phyloP scores from a whole-genome alignment of 2,888 invertebrate genomes.

The Nyleta sp. region DNA sequence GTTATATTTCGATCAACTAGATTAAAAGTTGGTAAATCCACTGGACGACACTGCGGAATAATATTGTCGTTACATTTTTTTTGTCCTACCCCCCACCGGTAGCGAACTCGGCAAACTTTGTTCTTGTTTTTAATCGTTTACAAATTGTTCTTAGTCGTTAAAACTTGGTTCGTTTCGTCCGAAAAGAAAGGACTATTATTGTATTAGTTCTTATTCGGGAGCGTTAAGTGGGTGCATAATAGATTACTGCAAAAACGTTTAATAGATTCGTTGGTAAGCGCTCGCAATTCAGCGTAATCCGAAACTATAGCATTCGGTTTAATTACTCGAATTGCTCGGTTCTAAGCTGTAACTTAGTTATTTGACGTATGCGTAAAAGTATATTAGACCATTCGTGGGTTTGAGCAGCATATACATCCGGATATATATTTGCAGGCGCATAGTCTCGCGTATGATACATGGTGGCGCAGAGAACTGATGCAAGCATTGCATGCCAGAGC shows the following conservation, averaged over 20 bases:
- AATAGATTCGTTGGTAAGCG: too few relatives aligned
- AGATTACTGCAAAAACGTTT: background rate
- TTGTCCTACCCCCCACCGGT: background rate
- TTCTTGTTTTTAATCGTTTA: slow-evolving; percentile 18
- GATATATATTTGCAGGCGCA: slow-evolving; percentile 33
- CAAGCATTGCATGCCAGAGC: slow-evolving; percentile 67
- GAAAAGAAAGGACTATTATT: background rate
- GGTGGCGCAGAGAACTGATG: slow-evolving; percentile 39
- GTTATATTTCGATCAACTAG: background rate
- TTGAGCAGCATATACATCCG: slow-evolving; percentile 4
- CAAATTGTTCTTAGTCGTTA: slow-evolving; percentile 18
- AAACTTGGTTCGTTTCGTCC: slow-evolving; percentile 2
- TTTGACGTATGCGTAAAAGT: slow-evolving; percentile 17
- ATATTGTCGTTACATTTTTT: slow-evolving; percentile 17
- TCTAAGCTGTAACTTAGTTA: background rate
- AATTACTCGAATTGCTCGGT: too few relatives aligned
- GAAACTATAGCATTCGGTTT: too few relatives aligned
- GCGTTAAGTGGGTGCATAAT: background rate
- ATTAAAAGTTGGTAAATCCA: slow-evolving; percentile 12
- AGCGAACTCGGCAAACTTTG: background rate
- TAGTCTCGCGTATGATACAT: slow-evolving; percentile 42
- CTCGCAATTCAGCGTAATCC: too few relatives aligned
- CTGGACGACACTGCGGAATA: slow-evolving; percentile 8
- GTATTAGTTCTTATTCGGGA: background rate
- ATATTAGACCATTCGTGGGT: slow-evolving; percentile 23